Evolutionary conservation across 1,140 invertebrate genomes (phyloP), one percentile per base, ranked within the genome.

Genomic region (Drosophila biarmipes): DNA sequence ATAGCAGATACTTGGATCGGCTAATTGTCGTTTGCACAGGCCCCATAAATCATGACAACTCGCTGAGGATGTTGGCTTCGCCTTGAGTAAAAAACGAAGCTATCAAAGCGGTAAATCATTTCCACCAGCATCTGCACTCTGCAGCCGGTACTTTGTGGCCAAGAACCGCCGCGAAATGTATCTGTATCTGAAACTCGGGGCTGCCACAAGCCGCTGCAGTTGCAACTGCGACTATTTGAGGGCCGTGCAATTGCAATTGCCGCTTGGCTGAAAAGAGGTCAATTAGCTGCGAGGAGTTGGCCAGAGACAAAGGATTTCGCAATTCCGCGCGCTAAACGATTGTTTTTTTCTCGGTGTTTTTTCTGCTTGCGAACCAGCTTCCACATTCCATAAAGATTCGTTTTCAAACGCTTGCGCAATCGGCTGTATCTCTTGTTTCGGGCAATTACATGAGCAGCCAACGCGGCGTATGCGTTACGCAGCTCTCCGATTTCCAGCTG

Each of bases 191-290:
- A 45, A 67, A 42, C 43, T 61, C 14, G 48, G 4, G 64, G 37
- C 68, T 78, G 57, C 49, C 6, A 37, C 58, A 38, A 61, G 58
- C 52, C 63, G 49, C 62, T 62, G 64, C 51, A 59, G 21, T 45
- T 53, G 31, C 37, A 43, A 35, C 46, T 49, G 35, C 43, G 49
- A 51, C 52, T 54, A 67, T 66, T 82, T 45, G 80, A 87, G 82
- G 82, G 82, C 82, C 82, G 51, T 80, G 58, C 82, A 89, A 89
- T 87, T 87, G 84, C 84, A 89, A 89, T 87, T 87, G 84, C 84
- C 84, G 84, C 84, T 84, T 87, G 72, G 79, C 48, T 89, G 84
- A 66, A 87, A 87, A 87, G 84, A 89, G 84, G 84, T 87, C 84
- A 89, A 89, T 89, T 87, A 87, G 72, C 84, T 72, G 75, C 40